phyloP scores from a whole-genome alignment of 2,113 vertebrate genomes.

The Petrocephalus zakoni region DNA sequence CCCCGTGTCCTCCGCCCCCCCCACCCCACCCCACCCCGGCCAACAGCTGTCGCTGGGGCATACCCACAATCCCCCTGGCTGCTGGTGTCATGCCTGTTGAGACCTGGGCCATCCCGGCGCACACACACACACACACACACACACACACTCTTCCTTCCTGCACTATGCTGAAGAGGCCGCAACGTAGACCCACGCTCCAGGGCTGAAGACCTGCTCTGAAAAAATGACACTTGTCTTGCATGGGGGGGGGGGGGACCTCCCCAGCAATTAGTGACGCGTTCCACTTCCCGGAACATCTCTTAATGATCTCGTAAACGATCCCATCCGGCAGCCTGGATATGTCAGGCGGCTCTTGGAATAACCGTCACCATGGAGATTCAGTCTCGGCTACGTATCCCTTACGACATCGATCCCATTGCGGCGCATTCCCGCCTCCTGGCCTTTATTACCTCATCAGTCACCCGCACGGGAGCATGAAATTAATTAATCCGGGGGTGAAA shows the following conservation, averaged over 20 bases:
- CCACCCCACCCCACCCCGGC: too few relatives aligned
- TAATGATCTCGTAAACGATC: slow-evolving; percentile 28
- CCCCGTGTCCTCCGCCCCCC: slow-evolving; percentile 33
- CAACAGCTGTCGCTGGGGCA: slow-evolving; percentile 36
- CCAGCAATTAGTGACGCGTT: background rate
- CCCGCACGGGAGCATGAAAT: slow-evolving; percentile 53
- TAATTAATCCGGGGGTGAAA: slow-evolving; percentile 35
- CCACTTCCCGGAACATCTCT: background rate
- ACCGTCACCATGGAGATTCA: background rate
- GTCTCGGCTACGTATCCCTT: background rate
- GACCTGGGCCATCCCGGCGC: slow-evolving; percentile 39
- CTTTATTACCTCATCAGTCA: slow-evolving; percentile 52
- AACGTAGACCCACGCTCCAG: background rate
- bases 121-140: background rate
- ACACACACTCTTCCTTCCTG: background rate
- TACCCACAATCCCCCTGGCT: slow-evolving; percentile 40
- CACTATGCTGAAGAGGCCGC: background rate
- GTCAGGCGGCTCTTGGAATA: slow-evolving; percentile 1
- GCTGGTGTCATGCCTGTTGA: slow-evolving; percentile 36
- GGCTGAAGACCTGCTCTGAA: background rate
- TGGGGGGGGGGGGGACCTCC: background rate
- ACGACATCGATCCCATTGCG: background rate
- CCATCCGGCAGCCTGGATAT: slow-evolving; percentile 20
- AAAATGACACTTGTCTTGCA: background rate
- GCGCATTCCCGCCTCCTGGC: slow-evolving; percentile 36